Evolutionary conservation across 1,140 invertebrate species (phyloP).

Genomic region (Tetramorium simillimum): DNA sequence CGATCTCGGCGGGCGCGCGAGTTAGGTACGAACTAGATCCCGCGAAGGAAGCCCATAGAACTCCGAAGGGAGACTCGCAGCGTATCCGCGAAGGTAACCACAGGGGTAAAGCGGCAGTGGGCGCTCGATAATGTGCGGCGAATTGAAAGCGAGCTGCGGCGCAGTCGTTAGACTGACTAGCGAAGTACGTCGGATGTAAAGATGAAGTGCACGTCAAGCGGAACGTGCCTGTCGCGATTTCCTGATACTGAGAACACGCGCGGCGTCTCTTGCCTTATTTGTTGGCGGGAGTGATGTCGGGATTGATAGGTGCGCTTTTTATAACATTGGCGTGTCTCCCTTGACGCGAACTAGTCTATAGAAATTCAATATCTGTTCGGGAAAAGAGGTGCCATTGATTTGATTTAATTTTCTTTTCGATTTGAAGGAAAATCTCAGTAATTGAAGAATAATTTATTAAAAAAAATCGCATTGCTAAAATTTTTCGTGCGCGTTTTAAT

Average conservation of each 20-base stretch:
- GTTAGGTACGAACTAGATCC: neutral
- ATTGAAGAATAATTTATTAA: neutral
- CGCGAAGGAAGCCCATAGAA: neutral
- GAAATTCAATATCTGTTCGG: constrained; percentile 43
- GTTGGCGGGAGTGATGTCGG: constrained; percentile 56
- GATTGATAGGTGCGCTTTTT: constrained; percentile 55
- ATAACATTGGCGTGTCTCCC: neutral
- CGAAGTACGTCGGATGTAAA: constrained; percentile 56
- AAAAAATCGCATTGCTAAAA: neutral
- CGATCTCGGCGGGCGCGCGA: constrained; percentile 40
- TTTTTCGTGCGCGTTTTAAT: neutral
- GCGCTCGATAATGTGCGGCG: constrained; percentile 66
- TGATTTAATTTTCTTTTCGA: neutral
- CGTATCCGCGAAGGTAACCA: neutral
- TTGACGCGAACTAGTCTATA: constrained; percentile 16
- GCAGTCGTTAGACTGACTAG: constrained; percentile 66
- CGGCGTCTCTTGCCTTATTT: constrained; percentile 70
- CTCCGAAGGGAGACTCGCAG: neutral
- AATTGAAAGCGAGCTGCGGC: constrained; percentile 60
- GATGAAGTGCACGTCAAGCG: constrained; percentile 62
- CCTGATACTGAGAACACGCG: constrained; percentile 46
- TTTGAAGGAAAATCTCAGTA: neutral
- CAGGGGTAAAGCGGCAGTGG: neutral
- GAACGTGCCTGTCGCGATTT: constrained; percentile 67
- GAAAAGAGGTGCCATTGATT: neutral